Percentiles rank a stretch among this genome's conserved stretches.
Evolutionary conservation across 2,888 invertebrate genomes (phyloP).

Genomic region (Aphidoletes aphidimyza): DNA sequence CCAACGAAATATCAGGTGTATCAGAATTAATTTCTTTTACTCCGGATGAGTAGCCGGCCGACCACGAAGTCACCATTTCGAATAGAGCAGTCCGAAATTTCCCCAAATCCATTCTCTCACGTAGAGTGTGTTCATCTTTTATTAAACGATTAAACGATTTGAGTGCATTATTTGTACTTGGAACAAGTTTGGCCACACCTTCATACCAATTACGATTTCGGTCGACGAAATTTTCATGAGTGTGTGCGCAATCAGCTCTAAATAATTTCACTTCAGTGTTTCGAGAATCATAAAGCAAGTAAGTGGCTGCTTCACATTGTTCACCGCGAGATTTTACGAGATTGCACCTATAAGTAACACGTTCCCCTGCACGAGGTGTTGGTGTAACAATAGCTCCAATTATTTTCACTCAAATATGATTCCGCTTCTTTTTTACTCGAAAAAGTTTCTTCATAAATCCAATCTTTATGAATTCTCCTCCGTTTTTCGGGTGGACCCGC

Average conservation of each 20-base stretch:
- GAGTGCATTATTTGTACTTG: slow-evolving; percentile 20
- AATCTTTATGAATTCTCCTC: not conserved
- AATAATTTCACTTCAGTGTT: not conserved
- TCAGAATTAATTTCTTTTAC: no score
- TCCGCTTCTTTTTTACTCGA: not conserved
- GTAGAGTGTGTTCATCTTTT: not conserved
- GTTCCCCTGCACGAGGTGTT: not conserved
- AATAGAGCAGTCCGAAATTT: not conserved
- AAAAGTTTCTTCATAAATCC: not conserved
- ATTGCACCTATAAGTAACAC: not conserved
- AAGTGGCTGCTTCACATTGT: not conserved
- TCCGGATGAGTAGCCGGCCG: not conserved
- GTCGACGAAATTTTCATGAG: not conserved
- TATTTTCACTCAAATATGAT: not conserved
- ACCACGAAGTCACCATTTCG: not conserved
- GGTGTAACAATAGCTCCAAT: not conserved
- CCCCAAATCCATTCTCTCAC: not conserved
- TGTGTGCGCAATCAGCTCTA: not conserved
- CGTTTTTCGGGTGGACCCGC: not conserved
- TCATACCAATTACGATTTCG: slow-evolving; percentile 10
- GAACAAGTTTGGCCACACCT: not conserved
- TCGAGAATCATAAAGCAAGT: not conserved
- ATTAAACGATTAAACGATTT: not conserved
- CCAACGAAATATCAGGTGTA: no score
- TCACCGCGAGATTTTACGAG: not conserved